phyloP scores from a whole-genome alignment of 2,888 invertebrate species.

The Stenurella melanura region DNA sequence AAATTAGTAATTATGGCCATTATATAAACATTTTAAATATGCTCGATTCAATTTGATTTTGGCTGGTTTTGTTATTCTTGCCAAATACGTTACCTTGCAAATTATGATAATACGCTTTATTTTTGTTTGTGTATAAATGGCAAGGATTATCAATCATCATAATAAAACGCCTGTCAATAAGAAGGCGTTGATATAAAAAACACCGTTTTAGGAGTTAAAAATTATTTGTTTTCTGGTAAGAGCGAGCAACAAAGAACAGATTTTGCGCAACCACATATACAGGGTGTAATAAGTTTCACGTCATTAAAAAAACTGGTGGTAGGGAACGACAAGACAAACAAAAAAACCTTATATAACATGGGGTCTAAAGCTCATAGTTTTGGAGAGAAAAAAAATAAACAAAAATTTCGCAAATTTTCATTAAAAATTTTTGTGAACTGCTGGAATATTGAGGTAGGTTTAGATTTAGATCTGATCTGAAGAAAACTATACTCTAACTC shows the following conservation, averaged over 20 bases:
- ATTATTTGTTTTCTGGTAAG: neutral
- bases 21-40: neutral
- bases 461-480: too few species aligned
- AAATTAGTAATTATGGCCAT: neutral
- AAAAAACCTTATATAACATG: too few species aligned
- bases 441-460: too few species aligned
- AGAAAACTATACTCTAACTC: too few species aligned
- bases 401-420: too few species aligned
- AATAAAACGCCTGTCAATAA: constrained; percentile 2
- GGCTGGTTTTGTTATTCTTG: neutral
- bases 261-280: too few species aligned
- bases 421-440: too few species aligned
- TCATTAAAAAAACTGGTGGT: too few species aligned
- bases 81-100: neutral
- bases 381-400: too few species aligned
- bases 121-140: neutral
- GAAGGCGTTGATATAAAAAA: neutral
- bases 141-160: neutral
- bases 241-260: neutral
- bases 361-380: too few species aligned
- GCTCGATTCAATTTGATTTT: neutral
- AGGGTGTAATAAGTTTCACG: too few species aligned
- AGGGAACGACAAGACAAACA: too few species aligned
- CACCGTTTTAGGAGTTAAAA: neutral
- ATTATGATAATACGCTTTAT: constrained; percentile 1